Base-by-base conservation (phyloP, 2,888 invertebrate genomes). In the Aricia artaxerxes region DNA sequence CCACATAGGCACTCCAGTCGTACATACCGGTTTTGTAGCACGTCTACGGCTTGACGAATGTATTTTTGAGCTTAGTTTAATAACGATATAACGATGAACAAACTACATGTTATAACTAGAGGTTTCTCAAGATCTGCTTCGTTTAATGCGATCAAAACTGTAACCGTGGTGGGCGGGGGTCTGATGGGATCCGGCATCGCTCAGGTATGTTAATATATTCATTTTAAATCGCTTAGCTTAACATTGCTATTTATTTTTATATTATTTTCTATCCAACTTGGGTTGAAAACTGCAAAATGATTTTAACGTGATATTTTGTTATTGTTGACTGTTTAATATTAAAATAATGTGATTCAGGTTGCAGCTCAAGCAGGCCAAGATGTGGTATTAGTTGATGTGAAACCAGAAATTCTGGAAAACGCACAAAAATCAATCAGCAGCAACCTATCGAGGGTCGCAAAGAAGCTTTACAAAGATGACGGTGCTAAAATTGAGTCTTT, bases 171-270 rank as follows among this genome's bases (percentile, higher is more conserved):
- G 84, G 98, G 98, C n/a, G 97, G 97, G 69, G 98, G 98, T 6
- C 93, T 98, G 7, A 98, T 98, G 98, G 98, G 98, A 4, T 96
- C 97, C 73, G 98, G 98, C 78, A 98, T 98, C 84, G 98, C 98
- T 75, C 98, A 98, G 96, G 98, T 97, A 93, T 85, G 86, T 78
- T 57, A 40, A 31, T 64, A 57, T 78, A 64, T 4, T 40, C 2
- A 13, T 13, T 35, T 7, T 40, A 7, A 77, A 9, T 53, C 13
- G 35, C 13, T 16, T 40, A 35, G 57, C n/a, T 73, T 6, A 44
- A 60, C 61, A 73, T 24, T 76, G 49, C 38, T 64, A 4, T 53
- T 35, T 35, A 75, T 35, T 75, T 7, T 64, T 57, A 57, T 57
- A 16, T 16, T 57, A 49, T 60, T 24, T 60, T 61, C 61, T 61